Evolutionary conservation across 2,888 invertebrate species (phyloP), one percentile per base, ranked within the genome.

Genomic region (Pyrrhia umbra): DNA sequence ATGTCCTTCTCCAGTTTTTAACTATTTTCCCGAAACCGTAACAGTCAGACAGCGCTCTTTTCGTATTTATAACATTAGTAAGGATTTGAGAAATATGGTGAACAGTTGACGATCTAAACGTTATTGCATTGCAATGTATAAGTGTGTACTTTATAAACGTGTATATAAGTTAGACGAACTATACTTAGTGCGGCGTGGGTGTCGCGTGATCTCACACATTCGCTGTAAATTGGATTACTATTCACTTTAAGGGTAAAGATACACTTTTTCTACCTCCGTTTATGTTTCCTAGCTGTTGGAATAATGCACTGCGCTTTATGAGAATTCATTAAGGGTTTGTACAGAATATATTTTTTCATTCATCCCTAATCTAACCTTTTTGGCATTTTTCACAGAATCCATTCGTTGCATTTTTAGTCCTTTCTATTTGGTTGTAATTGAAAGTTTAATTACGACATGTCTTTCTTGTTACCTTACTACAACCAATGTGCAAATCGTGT

Each of bases 181-280:
- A 46, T 49, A 58, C 43, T 61, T 51, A 52, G 40, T 13, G 18
- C 30, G 1, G 23, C 25, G 64, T 66, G 30, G 58, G 51, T 23
- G 65, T 55, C 56, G 51, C 54, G 60, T 66, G 72, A 58, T 66
- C 51, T 58, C 58, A 57, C 58, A 57, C 52, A 45, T 55, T 59
- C 40, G 10, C 68, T 74, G 61, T 47, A 66, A 76, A 76, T 76
- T 71, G 77, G 66, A 76, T 76, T 74, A 74, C 51, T 62, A 65
- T 25, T 46, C 55, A 63, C 15, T 30, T 40, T 65, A 55, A 71
- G 23, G 39, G 39, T 39, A 43, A 49, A 43, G 8, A 15, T 55
- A 49, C 20, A 65, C 16, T 39, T 8, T 6, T 10, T 5, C 23
- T 16, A 2, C 2, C 9, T 42, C 6, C 10, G 13, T 15, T 23